Evolutionary conservation across 2,113 vertebrate genomes (phyloP).

Genomic region (Nicator chloris): DNA sequence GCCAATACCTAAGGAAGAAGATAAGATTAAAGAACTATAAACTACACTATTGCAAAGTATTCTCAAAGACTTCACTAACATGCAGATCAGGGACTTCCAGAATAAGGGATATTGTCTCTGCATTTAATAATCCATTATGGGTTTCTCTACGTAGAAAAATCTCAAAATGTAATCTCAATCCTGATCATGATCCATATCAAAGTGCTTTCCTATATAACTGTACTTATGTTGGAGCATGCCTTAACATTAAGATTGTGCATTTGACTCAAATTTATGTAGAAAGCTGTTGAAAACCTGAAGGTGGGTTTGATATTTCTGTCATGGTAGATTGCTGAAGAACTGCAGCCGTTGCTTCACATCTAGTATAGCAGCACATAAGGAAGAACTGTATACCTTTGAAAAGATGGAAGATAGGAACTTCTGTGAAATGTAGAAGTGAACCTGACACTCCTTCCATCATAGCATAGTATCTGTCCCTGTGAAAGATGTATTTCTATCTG

Average conservation of each 20-base stretch:
- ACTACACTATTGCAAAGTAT: not conserved
- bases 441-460: not conserved
- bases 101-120: not conserved
- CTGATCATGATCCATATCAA: not conserved
- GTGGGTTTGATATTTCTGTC: not conserved
- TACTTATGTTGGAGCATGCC: not conserved
- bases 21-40: not conserved
- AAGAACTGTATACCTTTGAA: not conserved
- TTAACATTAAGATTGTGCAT: not conserved
- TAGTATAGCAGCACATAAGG: not conserved
- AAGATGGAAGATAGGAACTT: not conserved
- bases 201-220: not conserved
- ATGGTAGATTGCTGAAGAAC: not conserved
- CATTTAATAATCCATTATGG: not conserved
- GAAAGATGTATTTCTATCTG: not conserved
- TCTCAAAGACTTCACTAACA: not conserved
- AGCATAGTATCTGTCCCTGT: not conserved
- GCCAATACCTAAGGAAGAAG: not conserved
- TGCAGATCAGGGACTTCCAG: not conserved
- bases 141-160: not conserved
- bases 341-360: not conserved
- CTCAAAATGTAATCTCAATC: not conserved
- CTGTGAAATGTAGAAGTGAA: not conserved
- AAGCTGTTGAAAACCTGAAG: not conserved
- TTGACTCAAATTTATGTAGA: not conserved